Conservation (phyloP, 2,113 vertebrate genomes). For the Mionectes macconnelli region DNA sequence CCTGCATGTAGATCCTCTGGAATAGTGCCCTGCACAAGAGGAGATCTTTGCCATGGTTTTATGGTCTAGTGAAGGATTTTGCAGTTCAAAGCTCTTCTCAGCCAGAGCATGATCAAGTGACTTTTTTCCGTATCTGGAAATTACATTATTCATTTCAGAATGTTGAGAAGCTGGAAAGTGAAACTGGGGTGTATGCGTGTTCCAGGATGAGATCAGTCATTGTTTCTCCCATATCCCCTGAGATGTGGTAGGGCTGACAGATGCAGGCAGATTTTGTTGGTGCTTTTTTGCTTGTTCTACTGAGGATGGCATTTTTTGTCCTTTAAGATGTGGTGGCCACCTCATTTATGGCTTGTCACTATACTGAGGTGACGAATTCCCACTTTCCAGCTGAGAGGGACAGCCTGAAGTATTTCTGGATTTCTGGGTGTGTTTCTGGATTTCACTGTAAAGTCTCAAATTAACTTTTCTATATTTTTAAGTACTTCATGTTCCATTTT, state of each 20-base stretch:
- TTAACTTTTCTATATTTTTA: not conserved
- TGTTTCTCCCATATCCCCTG: not conserved
- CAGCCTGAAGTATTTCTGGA: not conserved
- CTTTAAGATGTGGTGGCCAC: not conserved
- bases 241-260: not conserved
- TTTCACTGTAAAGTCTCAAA: not conserved
- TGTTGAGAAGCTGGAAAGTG: not conserved
- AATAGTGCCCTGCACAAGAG: not conserved
- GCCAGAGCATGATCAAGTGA: not conserved
- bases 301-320: not conserved
- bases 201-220: not conserved
- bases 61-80: not conserved
- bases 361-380: not conserved
- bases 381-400: not conserved
- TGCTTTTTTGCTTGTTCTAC: not conserved
- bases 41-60: not conserved
- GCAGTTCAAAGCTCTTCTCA: not conserved
- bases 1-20: not conserved
- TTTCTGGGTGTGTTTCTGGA: not conserved
- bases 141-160: not conserved
- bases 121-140: not conserved
- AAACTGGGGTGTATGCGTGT: not conserved
- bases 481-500: not conserved
- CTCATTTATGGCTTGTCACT: not conserved
- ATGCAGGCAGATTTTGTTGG: not conserved